Percentiles rank a stretch among this genome's conserved stretches.
These are phyloP conservation scores for Thereuonema tuberculata DNA, from an alignment of 1,140 invertebrate species.

Conservation along the genomic window DNA sequence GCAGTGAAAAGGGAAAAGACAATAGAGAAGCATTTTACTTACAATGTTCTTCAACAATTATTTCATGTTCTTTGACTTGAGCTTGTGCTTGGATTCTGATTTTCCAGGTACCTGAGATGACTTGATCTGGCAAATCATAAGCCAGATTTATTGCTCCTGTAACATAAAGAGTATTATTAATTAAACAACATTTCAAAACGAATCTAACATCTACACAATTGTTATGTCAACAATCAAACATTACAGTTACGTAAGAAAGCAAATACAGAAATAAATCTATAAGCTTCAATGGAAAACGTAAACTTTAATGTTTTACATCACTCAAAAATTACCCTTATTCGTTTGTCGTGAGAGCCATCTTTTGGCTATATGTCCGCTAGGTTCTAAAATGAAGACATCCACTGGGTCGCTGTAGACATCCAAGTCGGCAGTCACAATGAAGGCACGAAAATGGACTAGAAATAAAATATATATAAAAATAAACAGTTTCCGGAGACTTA, in stretches of 20 bases:
- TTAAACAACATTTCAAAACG: too few relatives aligned
- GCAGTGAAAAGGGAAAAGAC: too few relatives aligned
- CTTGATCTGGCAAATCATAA: slow-evolving; percentile 81
- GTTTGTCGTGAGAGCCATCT: slow-evolving; percentile 74
- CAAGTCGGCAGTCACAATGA: slow-evolving; percentile 77
- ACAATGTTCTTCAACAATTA: slow-evolving; percentile 87
- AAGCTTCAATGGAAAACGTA: too few relatives aligned
- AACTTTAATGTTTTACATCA: too few relatives aligned
- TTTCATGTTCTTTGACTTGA: slow-evolving; percentile 67
- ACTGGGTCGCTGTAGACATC: slow-evolving; percentile 74
- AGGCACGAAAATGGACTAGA: slow-evolving; percentile 39
- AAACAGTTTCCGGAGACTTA: too few relatives aligned
- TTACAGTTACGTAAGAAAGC: too few relatives aligned
- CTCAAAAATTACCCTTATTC: too few relatives aligned
- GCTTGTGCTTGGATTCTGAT: slow-evolving; percentile 77
- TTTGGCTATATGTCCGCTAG: slow-evolving; percentile 67
- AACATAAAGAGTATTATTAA: neutral
- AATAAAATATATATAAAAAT: too few relatives aligned
- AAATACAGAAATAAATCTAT: too few relatives aligned
- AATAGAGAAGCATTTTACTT: too few relatives aligned
- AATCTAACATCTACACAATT: too few relatives aligned
- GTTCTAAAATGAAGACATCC: slow-evolving; percentile 80
- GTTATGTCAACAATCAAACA: too few relatives aligned
- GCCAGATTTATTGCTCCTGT: slow-evolving; percentile 43
- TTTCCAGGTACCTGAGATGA: slow-evolving; percentile 80